A percentile compares a stretch with the other conserved stretches of the same genome.
Conservation (phyloP, 2,888 invertebrate species). For the Eilema depressum region DNA sequence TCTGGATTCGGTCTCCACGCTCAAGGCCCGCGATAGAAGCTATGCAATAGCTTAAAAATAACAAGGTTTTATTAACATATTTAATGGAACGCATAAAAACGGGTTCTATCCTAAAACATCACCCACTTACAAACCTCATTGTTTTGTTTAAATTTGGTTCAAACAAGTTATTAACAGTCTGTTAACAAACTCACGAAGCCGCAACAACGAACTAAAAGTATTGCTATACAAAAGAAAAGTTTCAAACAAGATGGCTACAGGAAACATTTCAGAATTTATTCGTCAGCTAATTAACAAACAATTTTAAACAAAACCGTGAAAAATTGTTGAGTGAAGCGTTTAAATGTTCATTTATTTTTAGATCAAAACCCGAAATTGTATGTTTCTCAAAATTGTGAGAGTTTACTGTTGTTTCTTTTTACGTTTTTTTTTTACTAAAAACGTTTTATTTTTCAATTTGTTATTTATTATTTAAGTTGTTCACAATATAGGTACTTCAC, state of each 20-base stretch:
- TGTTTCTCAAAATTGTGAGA: neutral
- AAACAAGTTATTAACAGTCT: neutral
- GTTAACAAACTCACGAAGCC: slow-evolving; percentile 4
- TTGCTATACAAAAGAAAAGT: neutral
- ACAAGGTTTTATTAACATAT: neutral
- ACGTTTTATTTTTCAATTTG: too few relatives aligned
- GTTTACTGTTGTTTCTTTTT: too few relatives aligned
- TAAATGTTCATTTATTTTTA: neutral
- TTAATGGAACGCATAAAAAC: neutral
- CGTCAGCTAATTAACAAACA: neutral
- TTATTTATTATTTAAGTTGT: too few relatives aligned
- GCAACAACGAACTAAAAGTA: slow-evolving; percentile 1
- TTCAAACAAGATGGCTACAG: neutral
- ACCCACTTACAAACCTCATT: neutral
- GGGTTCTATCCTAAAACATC: neutral
- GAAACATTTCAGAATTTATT: neutral
- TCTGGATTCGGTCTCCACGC: too few relatives aligned
- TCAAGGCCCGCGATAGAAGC: too few relatives aligned
- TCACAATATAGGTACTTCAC: too few relatives aligned
- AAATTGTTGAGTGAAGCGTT: neutral
- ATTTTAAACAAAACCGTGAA: neutral
- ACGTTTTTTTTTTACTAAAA: too few relatives aligned
- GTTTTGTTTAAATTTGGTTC: slow-evolving; percentile 1
- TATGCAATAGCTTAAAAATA: too few relatives aligned
- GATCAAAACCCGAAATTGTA: neutral